Percentiles rank a stretch among this genome's conserved stretches.
Conservation (phyloP, 2,888 invertebrate genomes). For the Platypus cylindrus region DNA sequence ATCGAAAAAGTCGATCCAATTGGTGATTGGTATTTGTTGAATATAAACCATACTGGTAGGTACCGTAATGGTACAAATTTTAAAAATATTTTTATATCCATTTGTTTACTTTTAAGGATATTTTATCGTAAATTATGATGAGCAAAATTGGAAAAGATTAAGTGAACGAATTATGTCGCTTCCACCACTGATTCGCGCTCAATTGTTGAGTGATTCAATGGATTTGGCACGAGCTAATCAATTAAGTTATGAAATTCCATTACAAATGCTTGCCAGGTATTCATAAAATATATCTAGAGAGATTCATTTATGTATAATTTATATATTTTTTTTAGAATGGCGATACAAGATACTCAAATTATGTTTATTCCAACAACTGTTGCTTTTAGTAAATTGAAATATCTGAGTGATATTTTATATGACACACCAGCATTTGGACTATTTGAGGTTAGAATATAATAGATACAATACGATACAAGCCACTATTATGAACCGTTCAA, state of each 20-base stretch:
- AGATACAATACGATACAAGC: no score
- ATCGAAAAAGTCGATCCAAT: constrained; percentile 21
- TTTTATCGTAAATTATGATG: constrained; percentile 54
- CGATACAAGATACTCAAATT: constrained; percentile 33
- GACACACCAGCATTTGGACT: constrained; percentile 46
- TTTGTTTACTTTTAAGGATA: constrained; percentile 40
- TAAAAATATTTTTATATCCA: background rate
- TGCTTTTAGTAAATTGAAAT: constrained; percentile 44
- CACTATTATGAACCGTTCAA: no score
- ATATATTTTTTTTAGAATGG: constrained; percentile 19
- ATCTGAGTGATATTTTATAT: constrained; percentile 43
- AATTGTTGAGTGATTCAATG: constrained; percentile 56
- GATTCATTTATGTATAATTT: constrained; percentile 28
- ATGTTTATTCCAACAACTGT: constrained; percentile 48
- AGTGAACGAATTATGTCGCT: constrained; percentile 40
- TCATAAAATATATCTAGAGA: background rate
- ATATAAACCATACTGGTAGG: constrained; percentile 49
- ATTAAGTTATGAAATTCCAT: constrained; percentile 43
- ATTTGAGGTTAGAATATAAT: constrained; percentile 42
- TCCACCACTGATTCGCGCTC: constrained; percentile 48
- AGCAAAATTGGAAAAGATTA: constrained; percentile 45
- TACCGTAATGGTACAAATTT: background rate
- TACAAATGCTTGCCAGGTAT: constrained; percentile 36
- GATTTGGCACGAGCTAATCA: constrained; percentile 45
- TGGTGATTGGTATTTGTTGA: constrained; percentile 49